phyloP scores from a whole-genome alignment of 2,113 vertebrate species.

The Poeciliopsis prolifica region DNA sequence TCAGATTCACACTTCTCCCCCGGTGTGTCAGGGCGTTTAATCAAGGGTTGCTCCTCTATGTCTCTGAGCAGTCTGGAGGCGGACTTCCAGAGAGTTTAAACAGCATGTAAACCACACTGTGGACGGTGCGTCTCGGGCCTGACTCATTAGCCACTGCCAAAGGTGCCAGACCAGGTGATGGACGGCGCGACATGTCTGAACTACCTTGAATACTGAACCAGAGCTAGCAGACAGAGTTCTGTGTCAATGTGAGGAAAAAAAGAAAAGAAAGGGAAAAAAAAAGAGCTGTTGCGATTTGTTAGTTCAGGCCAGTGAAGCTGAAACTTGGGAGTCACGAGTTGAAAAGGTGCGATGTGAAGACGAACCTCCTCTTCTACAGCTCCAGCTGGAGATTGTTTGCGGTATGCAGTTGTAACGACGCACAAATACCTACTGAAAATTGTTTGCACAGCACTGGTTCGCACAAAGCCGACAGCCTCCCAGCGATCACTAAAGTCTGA shows the following conservation, averaged over 20 bases:
- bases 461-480: too few relatives aligned
- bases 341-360: too few relatives aligned
- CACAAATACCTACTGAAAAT: too few relatives aligned
- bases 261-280: too few relatives aligned
- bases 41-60: constrained; percentile 21
- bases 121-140: constrained; percentile 32
- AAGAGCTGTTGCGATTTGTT: not conserved
- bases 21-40: constrained; percentile 23
- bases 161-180: constrained; percentile 46
- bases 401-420: too few relatives aligned
- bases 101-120: constrained; percentile 27
- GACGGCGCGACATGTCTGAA: constrained; percentile 22
- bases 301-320: constrained; percentile 4
- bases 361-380: too few relatives aligned
- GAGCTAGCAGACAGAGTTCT: not conserved
- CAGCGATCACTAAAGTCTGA: too few relatives aligned
- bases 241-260: not conserved
- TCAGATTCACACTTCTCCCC: constrained; percentile 4
- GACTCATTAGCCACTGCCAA: constrained; percentile 47
- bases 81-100: constrained; percentile 20
- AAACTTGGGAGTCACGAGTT: not conserved
- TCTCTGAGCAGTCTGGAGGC: constrained; percentile 6
- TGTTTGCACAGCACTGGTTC: too few relatives aligned
- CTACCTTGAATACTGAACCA: constrained; percentile 12
- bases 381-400: too few relatives aligned